Evolutionary conservation across 2,888 invertebrate species (phyloP), one percentile per base, ranked within the genome.

Genomic region (Schrankia costaestrigalis): DNA sequence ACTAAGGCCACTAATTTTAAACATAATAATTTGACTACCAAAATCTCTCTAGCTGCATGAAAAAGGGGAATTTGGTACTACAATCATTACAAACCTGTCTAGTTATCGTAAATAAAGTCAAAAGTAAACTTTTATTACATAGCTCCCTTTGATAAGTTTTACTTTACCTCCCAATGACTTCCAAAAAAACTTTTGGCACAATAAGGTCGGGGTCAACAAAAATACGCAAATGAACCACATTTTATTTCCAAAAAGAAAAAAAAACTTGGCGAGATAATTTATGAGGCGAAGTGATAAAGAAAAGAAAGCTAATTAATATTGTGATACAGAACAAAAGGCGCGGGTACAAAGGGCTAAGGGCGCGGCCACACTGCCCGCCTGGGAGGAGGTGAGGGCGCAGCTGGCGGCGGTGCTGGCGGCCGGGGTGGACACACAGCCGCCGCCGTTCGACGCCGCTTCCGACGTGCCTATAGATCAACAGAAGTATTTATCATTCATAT

Each of bases 391-490:
- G 21, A 89, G 91, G 6, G 81, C 90, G n/a, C 90, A 92, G 64
- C 58, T 93, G 25, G 90, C 91, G 8, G 89, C 82, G 3, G 89
- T 92, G 1, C 76, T 94, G 35, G 78, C 89, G 30, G 78, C 89
- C 9, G 90, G 88, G 8, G 80, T 87, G 3, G 84, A 89, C 1
- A 79, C 88, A 26, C 90, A 90, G 58, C 90, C 93, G 30, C 89
- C 93, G 39, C 97, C 97, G 0, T 96, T 96, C 71, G 97, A 97
- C 82, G 95, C 95, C 8, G 91, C 95, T 1, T 93, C 94, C 3
- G 96, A 96, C 52, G 90, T 91, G 21, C 91, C 93, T 23, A 93
- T 96, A 40, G 96, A 97, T 62, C 94, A 96, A 65, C 97, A 97
- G 84, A 96, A 94, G 96, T 95, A 85, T 73, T 25, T 15, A 6